Base-by-base conservation (phyloP, 2,797 vertebrate genomes). In the Bucorvus abyssinicus region DNA sequence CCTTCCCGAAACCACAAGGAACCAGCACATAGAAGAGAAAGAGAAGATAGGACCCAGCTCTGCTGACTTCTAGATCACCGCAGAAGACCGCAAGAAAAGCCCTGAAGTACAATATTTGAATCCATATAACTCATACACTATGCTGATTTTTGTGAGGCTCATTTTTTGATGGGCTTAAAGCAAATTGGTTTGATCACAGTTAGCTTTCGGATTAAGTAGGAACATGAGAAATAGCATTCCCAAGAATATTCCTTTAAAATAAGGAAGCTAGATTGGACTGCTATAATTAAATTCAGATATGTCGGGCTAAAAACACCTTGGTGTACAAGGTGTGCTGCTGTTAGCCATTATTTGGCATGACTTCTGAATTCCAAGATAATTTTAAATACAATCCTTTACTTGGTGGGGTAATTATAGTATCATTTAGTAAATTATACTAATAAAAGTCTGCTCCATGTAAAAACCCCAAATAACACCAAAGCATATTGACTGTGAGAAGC, bases 91-190 rank as follows among this genome's bases (percentile, higher is more conserved):
- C 17, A 73, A 76, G 49, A 34, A 18, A 65, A 30, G 13, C 63
- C 38, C 49, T 84, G 13, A 68, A 79, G 20, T 44, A 47, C 9
- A 47, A 26, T 52, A 65, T 30, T 79, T 6, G 3, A 68, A 81
- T n/a, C 53, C 10, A 53, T 12, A 24, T 9, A 18, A 70, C 59
- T 50, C 88, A 70, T 29, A 38, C 2, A 77, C 40, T 80, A 63
- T 26, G 14, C 5, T 56, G 23, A 36, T 34, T 6, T 6, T 38
- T 1, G 2, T 2, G 4, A 24, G 5, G 2, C 4, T 64, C 2
- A 32, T 73, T 75, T 68, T 86, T 38, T 59, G 2, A 67, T 36
- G 15, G 9, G 44, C 30, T 86, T 86, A 77, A 52, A 86, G 30
- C 4, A 91, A 67, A 83, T 15, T 53, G 3, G 5, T 81, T 90